phyloP scores from a whole-genome alignment of 2,113 vertebrate genomes.

The Ptilorrhoa leucosticta region DNA sequence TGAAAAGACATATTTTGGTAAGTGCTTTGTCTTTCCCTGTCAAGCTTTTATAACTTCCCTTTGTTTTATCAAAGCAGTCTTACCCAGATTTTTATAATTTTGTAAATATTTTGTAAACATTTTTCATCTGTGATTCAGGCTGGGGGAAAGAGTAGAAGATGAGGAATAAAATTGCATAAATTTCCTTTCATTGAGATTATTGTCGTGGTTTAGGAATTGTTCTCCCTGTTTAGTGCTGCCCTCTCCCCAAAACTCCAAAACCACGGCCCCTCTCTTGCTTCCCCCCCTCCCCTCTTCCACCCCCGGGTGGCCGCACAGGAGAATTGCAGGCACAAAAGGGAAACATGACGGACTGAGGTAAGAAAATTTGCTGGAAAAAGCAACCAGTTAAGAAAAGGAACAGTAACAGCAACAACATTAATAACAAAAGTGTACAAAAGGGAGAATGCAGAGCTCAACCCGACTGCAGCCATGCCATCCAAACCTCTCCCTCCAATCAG shows the following conservation, averaged over 20 bases:
- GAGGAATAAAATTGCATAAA: neutral
- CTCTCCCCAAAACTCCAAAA: neutral
- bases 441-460: neutral
- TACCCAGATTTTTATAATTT: neutral
- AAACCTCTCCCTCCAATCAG: neutral
- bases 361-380: neutral
- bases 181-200: neutral
- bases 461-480: neutral
- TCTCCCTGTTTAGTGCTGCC: neutral
- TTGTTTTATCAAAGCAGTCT: neutral
- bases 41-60: neutral
- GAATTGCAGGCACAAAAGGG: neutral
- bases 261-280: accelerated
- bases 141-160: neutral
- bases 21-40: neutral
- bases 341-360: neutral
- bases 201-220: accelerated
- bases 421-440: neutral
- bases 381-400: neutral
- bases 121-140: neutral
- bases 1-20: accelerated
- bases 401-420: neutral
- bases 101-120: neutral
- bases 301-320: accelerated
- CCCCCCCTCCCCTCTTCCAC: neutral